Base-by-base conservation (phyloP, 2,797 vertebrate species). In the Anguilla marmorata region DNA sequence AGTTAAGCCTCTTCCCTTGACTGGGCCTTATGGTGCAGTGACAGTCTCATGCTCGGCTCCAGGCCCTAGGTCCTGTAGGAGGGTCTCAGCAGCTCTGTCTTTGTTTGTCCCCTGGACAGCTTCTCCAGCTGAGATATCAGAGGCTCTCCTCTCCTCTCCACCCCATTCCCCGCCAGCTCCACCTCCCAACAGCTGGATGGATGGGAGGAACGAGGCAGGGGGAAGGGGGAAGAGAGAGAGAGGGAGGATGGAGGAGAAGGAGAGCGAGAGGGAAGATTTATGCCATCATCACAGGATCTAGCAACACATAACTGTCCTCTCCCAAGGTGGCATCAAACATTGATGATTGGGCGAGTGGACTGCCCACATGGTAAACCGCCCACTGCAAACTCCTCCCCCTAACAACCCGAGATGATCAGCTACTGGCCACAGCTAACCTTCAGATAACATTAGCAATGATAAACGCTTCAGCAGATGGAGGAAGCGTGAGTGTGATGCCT, bases 81-180 rank as follows among this genome's bases (percentile, higher is more conserved):
- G 80, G 80, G 88, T 86, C 88, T 72, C 24, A 60, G 84, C 30
- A 11, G 74, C 60, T 50, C 56, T 50, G 56, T 89, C 80, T 60
- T 90, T 84, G 63, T 86, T 84, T 86, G 72, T 85, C 74, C 88
- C 52, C 30, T 83, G 14, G 82, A 60, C 85, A 89, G 85, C 86
- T 66, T 86, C 54, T 90, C 60, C 85, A 33, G 82, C 83, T 37
- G 88, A 87, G 87, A 88, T 88, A 54, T 37, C 48, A 6, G 52
- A n/a, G 60, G 33, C 84, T 69, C 45, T 14, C 72, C 11, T 72
- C 37, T 76, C 24, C 82, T 85, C 60, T 33, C 83, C 54, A 72
- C 80, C 85, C 72, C 87, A 74, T 2, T 66, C 60, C 72, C 37
- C 58, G 3, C 52, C 11, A 56, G 58, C 56, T 82, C 37, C 19